Conservation (phyloP, 1,140 invertebrate genomes). For the Hydropsyche tenuis region DNA sequence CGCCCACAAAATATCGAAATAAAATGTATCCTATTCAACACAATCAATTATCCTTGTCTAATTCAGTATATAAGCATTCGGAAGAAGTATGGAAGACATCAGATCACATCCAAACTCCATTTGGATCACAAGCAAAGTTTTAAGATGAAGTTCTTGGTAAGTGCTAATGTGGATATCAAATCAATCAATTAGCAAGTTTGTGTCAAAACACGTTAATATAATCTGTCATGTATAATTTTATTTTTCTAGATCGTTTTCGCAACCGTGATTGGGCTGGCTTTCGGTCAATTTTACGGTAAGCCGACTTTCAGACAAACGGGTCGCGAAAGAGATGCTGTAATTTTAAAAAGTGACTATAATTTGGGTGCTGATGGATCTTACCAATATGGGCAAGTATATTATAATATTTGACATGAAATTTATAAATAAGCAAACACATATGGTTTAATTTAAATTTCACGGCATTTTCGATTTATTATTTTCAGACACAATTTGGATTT, state of each 20-base stretch:
- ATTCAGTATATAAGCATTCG: constrained; percentile 33
- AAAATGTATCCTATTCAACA: constrained; percentile 28
- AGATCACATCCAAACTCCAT: constrained; percentile 28
- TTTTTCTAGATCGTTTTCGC: constrained; percentile 38
- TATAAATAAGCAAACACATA: no score
- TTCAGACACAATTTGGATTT: no score
- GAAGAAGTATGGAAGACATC: constrained; percentile 3
- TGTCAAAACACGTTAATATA: background rate
- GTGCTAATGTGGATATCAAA: background rate
- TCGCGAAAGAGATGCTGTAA: constrained; percentile 45
- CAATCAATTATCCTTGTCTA: constrained; percentile 29
- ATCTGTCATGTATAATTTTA: constrained; percentile 15
- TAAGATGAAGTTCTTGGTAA: constrained; percentile 39
- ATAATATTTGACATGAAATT: no score
- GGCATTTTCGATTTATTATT: no score
- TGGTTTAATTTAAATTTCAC: no score
- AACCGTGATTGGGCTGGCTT: constrained; percentile 33
- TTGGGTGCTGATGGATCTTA: constrained; percentile 51
- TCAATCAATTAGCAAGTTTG: background rate
- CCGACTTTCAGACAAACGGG: constrained; percentile 33
- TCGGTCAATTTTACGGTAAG: constrained; percentile 29
- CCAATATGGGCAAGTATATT: constrained; percentile 46
- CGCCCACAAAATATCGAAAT: constrained; percentile 22
- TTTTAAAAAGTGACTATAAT: constrained; percentile 49
- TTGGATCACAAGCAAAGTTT: constrained; percentile 7